Evolutionary conservation across 2,797 vertebrate species (phyloP), one percentile per base, ranked within the genome.

Genomic region (Bovichtus diacanthus): DNA sequence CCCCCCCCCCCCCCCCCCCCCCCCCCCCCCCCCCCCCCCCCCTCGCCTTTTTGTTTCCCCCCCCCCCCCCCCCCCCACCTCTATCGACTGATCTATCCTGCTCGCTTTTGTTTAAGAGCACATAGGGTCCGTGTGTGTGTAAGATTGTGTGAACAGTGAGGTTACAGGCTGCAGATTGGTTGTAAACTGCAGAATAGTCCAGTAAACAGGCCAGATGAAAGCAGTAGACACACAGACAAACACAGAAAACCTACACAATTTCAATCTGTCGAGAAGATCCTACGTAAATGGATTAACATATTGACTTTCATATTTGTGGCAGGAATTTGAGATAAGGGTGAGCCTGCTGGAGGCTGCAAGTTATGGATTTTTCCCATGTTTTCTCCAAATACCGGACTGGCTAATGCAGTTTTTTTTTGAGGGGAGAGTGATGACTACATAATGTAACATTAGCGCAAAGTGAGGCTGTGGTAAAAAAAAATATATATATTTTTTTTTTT

Each of bases 361-460:
- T 9, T 69, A 93, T 93, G 3, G 90, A 93, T 91, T 74, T 82
- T 77, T 54, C 65, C 83, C 31, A 36, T 83, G 81, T 90, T 83
- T 84, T 62, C 41, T 64, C 53, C 61, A 88, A 90, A 89, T 75
- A 87, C 60, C 83, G 4, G 41, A 38, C 70, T 12, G 58, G 55
- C 74, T 86, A 80, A 88, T 88, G 83, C 51, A 63, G 44, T 55
- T 31, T 64, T 68, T 64, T 67, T 70, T 1, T 3, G 13, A 11
- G 6, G 16, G 5, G 6, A 11, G 6, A 16, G 5, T 25, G 66
- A 69, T 65, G 64, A 81, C 81, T 76, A 69, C 67, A 41, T 80
- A 69, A 80, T 83, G 85, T 74, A 83, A 82, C 84, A 86, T 76
- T 76, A 85, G 70, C 80, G 76, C 56, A 67, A 74, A 82, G 60